Base-by-base conservation (phyloP, 2,113 vertebrate genomes). In the Sigmodon hispidus region DNA sequence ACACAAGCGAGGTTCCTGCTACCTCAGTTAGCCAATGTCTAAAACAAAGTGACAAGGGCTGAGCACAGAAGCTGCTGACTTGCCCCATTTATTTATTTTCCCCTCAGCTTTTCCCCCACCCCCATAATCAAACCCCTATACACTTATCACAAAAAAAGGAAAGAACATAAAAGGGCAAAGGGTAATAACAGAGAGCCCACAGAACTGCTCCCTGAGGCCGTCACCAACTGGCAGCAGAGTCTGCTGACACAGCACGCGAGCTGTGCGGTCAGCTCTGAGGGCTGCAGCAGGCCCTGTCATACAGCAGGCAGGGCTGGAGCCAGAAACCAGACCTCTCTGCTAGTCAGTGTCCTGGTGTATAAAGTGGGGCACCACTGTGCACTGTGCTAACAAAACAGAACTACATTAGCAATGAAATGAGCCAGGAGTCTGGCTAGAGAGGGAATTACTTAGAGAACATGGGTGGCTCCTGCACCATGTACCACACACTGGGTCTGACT, bases 141-240 rank as follows among this genome's bases (percentile, higher is more conserved):
- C 3, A 70, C 19, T 90, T 52, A 72, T 13, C 72, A 48, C 63
- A 61, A 22, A 43, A 77, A 93, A 72, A 36, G 94, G 91, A 81
- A 84, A 87, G 81, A 65, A 81, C 76, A 93, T 48, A 92, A 92
- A 92, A 95, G 43, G 77, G 76, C 80, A 88, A 89, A 97, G 77
- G 61, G 15, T 48, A 36, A 76, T 94, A 96, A 91, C 96, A 94
- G 89, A 96, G 81, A 81, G 80, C 40, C 50, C 72, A 52, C 43
- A 91, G 86, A 61, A 6, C 48, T 0, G 0, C 24, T 75, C 76
- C 93, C 87, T 0, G 57, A 88, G 80, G 89, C 91, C 0, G 5
- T 13, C 0, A 6, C 93, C 91, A 50, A 31, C 40, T 52, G 81
- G 88, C 61, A 85, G 91, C 75, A 16, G 8, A 61, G 85, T 17